A percentile compares a stretch with the other conserved stretches of the same genome.
Conservation (phyloP, 2,113 vertebrate genomes). For the Colaptes auratus region DNA sequence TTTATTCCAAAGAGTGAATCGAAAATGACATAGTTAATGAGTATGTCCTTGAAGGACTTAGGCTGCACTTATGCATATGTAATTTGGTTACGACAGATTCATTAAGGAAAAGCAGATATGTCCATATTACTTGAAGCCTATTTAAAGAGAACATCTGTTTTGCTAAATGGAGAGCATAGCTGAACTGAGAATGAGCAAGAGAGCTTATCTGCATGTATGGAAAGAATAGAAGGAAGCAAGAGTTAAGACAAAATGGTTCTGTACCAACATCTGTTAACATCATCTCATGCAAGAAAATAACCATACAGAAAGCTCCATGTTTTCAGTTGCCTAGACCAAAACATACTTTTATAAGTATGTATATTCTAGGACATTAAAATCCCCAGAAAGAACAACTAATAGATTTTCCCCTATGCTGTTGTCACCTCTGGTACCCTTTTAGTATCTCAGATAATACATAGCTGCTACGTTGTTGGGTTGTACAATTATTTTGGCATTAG, state of each 20-base stretch:
- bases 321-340: background rate
- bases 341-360: background rate
- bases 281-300: background rate
- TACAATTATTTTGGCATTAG: background rate
- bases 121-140: constrained; percentile 13
- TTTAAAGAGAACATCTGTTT: constrained; percentile 33
- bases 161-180: background rate
- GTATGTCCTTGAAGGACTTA: constrained; percentile 41
- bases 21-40: constrained; percentile 51
- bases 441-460: background rate
- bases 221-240: background rate
- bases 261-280: background rate
- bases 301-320: background rate
- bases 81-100: background rate
- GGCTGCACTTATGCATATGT: constrained; percentile 16
- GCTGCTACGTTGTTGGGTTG: background rate
- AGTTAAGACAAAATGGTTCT: background rate
- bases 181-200: background rate
- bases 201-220: background rate
- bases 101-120: background rate
- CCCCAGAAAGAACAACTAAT: background rate
- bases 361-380: background rate
- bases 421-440: background rate
- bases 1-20: constrained; percentile 32
- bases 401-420: background rate